Evolutionary conservation across 1,140 invertebrate genomes (phyloP), one percentile per base, ranked within the genome.

Genomic region (Diprion similis): DNA sequence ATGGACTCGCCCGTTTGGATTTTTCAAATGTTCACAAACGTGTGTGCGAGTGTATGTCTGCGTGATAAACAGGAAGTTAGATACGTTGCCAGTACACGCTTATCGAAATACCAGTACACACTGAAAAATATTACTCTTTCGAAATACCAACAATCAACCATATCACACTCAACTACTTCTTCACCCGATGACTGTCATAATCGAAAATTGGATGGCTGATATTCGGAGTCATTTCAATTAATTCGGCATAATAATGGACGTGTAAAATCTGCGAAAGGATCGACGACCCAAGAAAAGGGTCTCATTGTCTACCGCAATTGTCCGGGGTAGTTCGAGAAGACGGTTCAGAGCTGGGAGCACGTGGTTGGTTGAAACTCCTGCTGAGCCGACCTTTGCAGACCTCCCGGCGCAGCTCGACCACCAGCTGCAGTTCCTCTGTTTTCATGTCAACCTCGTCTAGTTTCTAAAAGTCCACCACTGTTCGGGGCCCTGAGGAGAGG

Each of bases 401-500:
- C 51, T 59, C 51, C 51, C 51, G 51, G 51, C 51, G 51, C 6
- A 15, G 51, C n/a, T 59, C 51, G 51, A 59, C 51, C 51, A 59
- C 51, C 51, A 59, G 51, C 51, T 59, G 51, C 51, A 59, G 51
- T 13, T 59, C 51, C n/a, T 59, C 51, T 59, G 51, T 59, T 59
- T 59, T 59, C 51, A 59, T 9, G 51, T 15, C 51, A 4, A 59
- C 51, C 11, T 59, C 51, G 51, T 59, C 11, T 13, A 59, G 51
- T 59, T 59, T 59, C 11, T 59, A 59, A 59, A 59, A 59, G 51
- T 59, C 51, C 51, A 17, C 51, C 51, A 59, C 51, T 59, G n/a
- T 59, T 59, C 51, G 51, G 51, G 51, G 4, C 24, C 51, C 51
- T 8, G 51, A 59, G 51, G 51, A 59, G 51, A 59, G 51, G 51